Base-by-base conservation (phyloP, 2,888 invertebrate species). In the Dryobota labecula region DNA sequence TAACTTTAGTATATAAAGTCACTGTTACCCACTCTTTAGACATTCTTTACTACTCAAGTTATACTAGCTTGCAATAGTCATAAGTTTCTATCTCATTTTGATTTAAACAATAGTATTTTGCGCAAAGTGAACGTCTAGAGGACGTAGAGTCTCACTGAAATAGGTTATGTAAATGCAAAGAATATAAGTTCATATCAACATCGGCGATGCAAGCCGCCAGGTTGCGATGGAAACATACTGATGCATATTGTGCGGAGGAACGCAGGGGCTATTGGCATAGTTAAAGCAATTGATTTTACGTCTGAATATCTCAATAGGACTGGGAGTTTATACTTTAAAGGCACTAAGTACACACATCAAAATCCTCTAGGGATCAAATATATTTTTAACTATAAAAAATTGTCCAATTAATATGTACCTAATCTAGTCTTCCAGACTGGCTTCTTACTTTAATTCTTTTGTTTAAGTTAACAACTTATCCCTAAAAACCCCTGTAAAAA, bases 91-190 rank as follows among this genome's bases (percentile, higher is more conserved):
- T 78, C 78, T 82, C 62, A 73, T 76, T 79, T 64, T 76, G 66
- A 66, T 82, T 64, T 78, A 82, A 78, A 73, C 74, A 80, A 82
- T 82, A 71, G 74, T 72, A 78, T 71, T 79, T 79, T 78, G 62
- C 75, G 63, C 79, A 72, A 74, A 77, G 80, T 80, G 70, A 80
- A 56, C 73, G 47, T 80, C 65, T 68, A 70, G 72, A 78, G 57
- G 62, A 82, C 68, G 73, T 70, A 84, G 84, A 87, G 86, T 85
- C 84, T 87, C 87, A 76, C 84, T 87, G 88, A 91, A 92, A 91
- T 92, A 92, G 88, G 91, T 92, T 93, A 93, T 92, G 93, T 89
- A 92, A 92, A 93, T 93, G 89, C 87, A 87, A 88, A 89, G 89
- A 90, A 90, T 90, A 91, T 91, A 92, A 92, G 90, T 92, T 91